Evolutionary conservation across 2,888 invertebrate species (phyloP).

Genomic region (Xestia c-nigrum): DNA sequence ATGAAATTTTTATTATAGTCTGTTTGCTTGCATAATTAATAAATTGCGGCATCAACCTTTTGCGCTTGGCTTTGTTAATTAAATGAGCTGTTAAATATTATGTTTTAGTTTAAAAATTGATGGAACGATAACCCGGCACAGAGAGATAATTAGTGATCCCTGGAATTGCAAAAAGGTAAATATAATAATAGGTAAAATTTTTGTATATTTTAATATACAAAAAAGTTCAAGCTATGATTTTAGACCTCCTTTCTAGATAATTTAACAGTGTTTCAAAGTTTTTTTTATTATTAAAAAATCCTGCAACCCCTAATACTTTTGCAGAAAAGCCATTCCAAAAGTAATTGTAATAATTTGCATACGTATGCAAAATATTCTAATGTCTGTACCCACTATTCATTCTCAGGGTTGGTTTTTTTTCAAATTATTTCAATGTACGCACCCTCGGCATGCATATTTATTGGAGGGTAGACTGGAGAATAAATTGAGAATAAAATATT

Average conservation of each 20-base stretch:
- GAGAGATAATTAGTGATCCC: conserved; percentile 1
- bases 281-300: background rate
- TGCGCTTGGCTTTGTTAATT: conserved; percentile 17
- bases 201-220: too few relatives aligned
- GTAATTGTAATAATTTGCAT: conserved; percentile 29
- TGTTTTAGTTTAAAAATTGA: conserved; percentile 19
- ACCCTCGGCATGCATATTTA: conserved; percentile 45
- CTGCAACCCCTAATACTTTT: background rate
- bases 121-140: background rate
- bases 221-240: background rate
- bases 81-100: conserved; percentile 33
- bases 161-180: background rate
- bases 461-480: conserved; percentile 30
- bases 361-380: conserved; percentile 16
- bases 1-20: conserved; percentile 41
- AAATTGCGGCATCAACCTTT: conserved; percentile 27
- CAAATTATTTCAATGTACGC: conserved; percentile 8
- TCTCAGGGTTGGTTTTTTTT: background rate
- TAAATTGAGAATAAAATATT: conserved; percentile 52
- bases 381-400: conserved; percentile 16
- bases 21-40: conserved; percentile 53
- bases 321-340: background rate
- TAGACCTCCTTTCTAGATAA: background rate
- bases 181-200: background rate
- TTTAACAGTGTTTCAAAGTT: background rate